phyloP scores from a whole-genome alignment of 2,888 invertebrate species.

The Pyrochroa serraticornis region DNA sequence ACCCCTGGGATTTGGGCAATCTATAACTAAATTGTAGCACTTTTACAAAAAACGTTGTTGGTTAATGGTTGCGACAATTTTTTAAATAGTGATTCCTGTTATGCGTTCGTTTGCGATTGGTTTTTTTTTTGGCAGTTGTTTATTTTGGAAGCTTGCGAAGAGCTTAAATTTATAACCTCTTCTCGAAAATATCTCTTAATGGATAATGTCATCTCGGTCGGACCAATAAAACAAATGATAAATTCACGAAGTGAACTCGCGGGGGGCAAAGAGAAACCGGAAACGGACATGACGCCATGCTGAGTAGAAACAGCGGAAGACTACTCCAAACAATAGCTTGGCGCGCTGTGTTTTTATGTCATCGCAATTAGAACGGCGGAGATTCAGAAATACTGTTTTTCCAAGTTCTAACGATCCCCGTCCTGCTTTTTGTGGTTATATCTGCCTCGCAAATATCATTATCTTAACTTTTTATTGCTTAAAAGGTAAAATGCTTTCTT shows the following conservation, averaged over 20 bases:
- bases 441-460: constrained; percentile 52
- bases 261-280: constrained; percentile 47
- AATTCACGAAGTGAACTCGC: constrained; percentile 39
- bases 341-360: constrained; percentile 56
- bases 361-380: constrained; percentile 56
- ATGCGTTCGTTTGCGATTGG: too few species aligned
- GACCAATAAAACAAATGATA: constrained; percentile 51
- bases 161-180: constrained; percentile 35
- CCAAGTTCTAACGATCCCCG: constrained; percentile 48
- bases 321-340: constrained; percentile 57
- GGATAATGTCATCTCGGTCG: constrained; percentile 43
- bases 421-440: constrained; percentile 46
- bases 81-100: too few species aligned
- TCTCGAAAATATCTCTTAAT: constrained; percentile 40
- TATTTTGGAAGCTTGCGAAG: too few species aligned
- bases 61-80: too few species aligned
- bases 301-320: constrained; percentile 60
- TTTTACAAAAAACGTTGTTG: neutral
- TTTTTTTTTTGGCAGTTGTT: too few species aligned
- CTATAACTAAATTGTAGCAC: constrained; percentile 24
- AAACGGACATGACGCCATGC: constrained; percentile 62
- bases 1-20: constrained; percentile 28
- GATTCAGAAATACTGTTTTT: constrained; percentile 54
- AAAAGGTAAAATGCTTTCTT: constrained; percentile 43
- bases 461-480: constrained; percentile 46